These are phyloP conservation scores for Leptothorax acervorum DNA, from an alignment of 2,888 invertebrate species.

Conservation along the genomic window DNA sequence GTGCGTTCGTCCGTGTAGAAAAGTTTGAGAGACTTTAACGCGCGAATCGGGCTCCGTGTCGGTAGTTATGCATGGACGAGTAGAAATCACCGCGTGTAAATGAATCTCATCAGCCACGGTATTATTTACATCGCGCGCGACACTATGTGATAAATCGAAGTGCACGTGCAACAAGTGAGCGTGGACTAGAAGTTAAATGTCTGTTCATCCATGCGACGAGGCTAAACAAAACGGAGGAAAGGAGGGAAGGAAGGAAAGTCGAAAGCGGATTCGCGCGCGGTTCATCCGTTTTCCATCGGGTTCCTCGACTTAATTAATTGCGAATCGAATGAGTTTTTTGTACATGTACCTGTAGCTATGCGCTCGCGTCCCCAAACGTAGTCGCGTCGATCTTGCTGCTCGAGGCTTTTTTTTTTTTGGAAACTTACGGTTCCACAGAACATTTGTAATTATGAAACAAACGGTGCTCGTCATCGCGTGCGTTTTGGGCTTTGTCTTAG, in stretches of 20 bases:
- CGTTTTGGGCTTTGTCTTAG: constrained; percentile 80
- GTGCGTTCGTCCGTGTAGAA: not conserved
- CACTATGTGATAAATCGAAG: constrained; percentile 31
- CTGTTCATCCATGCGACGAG: not conserved
- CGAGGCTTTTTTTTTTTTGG: not conserved
- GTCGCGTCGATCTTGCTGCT: not conserved
- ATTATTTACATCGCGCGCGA: not conserved
- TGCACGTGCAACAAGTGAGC: not conserved
- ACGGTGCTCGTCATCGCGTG: constrained; percentile 80
- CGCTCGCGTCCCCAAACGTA: constrained; percentile 1
- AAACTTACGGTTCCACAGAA: constrained; percentile 19
- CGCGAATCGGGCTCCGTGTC: not conserved
- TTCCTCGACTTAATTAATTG: not conserved
- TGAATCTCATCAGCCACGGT: not conserved
- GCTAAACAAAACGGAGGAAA: constrained; percentile 9
- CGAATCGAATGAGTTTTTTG: not conserved
- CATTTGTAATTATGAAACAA: constrained; percentile 78
- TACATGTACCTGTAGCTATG: not conserved
- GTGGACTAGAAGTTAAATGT: constrained; percentile 13
- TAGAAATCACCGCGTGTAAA: not conserved
- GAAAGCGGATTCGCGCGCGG: not conserved
- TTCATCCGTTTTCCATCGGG: not conserved
- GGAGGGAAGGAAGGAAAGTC: constrained; percentile 15
- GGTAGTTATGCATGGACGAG: constrained; percentile 1
- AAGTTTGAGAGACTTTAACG: not conserved